Percentiles rank a stretch among this genome's conserved stretches.
Evolutionary conservation across 2,113 vertebrate genomes (phyloP).

Genomic region (Oostethus manadensis): DNA sequence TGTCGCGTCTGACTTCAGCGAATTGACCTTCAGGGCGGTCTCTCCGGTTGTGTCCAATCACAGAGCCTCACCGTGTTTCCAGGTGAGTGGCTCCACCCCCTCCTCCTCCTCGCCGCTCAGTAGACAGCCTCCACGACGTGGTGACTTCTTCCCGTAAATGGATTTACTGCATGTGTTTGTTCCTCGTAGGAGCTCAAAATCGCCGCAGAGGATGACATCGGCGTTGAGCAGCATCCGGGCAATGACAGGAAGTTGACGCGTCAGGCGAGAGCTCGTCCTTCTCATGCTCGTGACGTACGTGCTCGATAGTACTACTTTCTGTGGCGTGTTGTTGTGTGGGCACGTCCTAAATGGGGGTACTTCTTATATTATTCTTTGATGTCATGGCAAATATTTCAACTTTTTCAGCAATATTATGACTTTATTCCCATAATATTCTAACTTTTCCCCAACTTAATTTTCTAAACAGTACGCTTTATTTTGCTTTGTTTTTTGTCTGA

Average conservation of each 20-base stretch:
- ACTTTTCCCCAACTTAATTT: no score
- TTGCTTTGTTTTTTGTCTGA: no score
- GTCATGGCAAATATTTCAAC: no score
- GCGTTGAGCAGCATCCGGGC: constrained; percentile 56
- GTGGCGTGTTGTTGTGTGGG: no score
- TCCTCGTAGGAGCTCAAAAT: constrained; percentile 71
- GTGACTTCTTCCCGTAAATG: neutral
- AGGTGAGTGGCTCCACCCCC: constrained; percentile 34
- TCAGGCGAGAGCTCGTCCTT: constrained; percentile 80
- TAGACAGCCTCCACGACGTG: neutral
- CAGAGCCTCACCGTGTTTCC: constrained; percentile 59
- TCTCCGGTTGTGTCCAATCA: constrained; percentile 44
- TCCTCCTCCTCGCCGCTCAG: neutral
- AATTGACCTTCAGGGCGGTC: constrained; percentile 51
- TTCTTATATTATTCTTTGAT: no score
- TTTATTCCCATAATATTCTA: no score
- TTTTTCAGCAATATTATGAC: no score
- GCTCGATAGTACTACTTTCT: neutral
- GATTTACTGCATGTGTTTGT: neutral
- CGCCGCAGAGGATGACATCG: constrained; percentile 48
- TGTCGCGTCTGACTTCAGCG: constrained; percentile 39
- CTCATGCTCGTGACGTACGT: constrained; percentile 41
- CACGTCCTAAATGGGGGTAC: no score
- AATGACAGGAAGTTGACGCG: constrained; percentile 72
- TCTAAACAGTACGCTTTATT: no score